These are phyloP conservation scores for Protodeltote pygarga DNA, from an alignment of 2,888 invertebrate genomes.

Conservation along the genomic window DNA sequence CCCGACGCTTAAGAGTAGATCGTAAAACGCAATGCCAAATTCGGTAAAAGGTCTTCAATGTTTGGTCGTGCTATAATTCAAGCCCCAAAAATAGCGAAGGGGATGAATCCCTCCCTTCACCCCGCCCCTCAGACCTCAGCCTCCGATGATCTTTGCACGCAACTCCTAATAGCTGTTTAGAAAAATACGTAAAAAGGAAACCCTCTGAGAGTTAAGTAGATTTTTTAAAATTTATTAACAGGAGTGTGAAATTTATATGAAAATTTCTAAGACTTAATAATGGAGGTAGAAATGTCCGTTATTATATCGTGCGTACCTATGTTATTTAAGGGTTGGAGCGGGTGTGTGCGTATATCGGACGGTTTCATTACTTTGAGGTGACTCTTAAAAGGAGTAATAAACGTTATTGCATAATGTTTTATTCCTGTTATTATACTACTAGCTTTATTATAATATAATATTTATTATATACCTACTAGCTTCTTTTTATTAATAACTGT, in stretches of 20 bases:
- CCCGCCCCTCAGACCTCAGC: constrained; percentile 57
- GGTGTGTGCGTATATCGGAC: background rate
- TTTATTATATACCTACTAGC: too few species aligned
- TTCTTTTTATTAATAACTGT: too few species aligned
- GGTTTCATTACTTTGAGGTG: background rate
- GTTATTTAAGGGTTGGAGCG: background rate
- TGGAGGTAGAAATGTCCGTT: constrained; percentile 6
- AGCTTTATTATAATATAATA: too few species aligned
- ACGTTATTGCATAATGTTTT: background rate
- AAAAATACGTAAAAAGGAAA: constrained; percentile 69
- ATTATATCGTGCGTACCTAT: constrained; percentile 5
- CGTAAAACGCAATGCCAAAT: constrained; percentile 83
- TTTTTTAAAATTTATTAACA: constrained; percentile 56
- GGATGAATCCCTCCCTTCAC: constrained; percentile 60
- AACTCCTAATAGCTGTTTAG: constrained; percentile 69
- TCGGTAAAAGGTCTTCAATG: constrained; percentile 85
- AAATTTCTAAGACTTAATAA: constrained; percentile 35
- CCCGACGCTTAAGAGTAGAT: constrained; percentile 75
- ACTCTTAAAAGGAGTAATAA: background rate
- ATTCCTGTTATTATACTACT: background rate
- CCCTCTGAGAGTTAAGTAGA: constrained; percentile 57
- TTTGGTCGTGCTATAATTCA: constrained; percentile 84
- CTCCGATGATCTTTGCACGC: constrained; percentile 77
- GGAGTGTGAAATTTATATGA: constrained; percentile 25
- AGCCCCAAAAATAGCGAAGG: constrained; percentile 82